A percentile compares a stretch with the other conserved stretches of the same genome.
Evolutionary conservation across 2,113 vertebrate genomes (phyloP).

Genomic region (Channa argus): DNA sequence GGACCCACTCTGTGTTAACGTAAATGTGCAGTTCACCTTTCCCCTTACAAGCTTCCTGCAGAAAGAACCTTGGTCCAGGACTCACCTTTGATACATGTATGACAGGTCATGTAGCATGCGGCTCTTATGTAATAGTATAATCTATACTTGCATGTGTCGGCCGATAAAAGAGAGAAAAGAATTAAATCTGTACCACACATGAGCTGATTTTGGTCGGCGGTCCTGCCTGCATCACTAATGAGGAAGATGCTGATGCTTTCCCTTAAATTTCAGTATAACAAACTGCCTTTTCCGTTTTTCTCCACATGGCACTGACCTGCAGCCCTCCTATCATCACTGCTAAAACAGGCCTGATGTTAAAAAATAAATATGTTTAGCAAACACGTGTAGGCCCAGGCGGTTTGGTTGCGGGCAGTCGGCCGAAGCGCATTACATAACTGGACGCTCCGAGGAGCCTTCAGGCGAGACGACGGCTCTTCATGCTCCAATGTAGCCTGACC

Average conservation of each 20-base stretch:
- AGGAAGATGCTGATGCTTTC: slow-evolving; percentile 9
- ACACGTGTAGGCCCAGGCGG: slow-evolving; percentile 61
- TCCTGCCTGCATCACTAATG: slow-evolving; percentile 13
- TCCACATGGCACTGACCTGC: background rate
- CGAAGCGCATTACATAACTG: slow-evolving; percentile 75
- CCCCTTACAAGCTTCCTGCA: slow-evolving; percentile 8
- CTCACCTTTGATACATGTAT: slow-evolving; percentile 52
- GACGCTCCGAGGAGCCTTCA: slow-evolving; percentile 59
- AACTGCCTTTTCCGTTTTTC: background rate
- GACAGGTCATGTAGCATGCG: slow-evolving; percentile 53
- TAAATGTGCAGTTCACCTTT: slow-evolving; percentile 5
- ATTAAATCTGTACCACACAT: slow-evolving; percentile 25
- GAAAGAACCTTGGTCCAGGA: slow-evolving; percentile 28
- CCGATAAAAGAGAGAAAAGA: slow-evolving; percentile 12
- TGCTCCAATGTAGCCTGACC: slow-evolving; percentile 40
- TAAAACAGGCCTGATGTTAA: slow-evolving; percentile 8
- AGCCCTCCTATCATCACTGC: background rate
- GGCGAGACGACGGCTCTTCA: slow-evolving; percentile 43
- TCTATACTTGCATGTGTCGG: slow-evolving; percentile 42
- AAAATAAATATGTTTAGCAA: slow-evolving; percentile 36
- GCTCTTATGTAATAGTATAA: slow-evolving; percentile 56
- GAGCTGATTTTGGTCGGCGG: background rate
- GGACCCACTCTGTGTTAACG: slow-evolving; percentile 6
- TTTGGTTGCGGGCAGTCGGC: slow-evolving; percentile 56
- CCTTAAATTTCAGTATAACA: background rate